Conservation (phyloP, 2,888 invertebrate genomes). For the Lordiphosa fenestrarum region DNA sequence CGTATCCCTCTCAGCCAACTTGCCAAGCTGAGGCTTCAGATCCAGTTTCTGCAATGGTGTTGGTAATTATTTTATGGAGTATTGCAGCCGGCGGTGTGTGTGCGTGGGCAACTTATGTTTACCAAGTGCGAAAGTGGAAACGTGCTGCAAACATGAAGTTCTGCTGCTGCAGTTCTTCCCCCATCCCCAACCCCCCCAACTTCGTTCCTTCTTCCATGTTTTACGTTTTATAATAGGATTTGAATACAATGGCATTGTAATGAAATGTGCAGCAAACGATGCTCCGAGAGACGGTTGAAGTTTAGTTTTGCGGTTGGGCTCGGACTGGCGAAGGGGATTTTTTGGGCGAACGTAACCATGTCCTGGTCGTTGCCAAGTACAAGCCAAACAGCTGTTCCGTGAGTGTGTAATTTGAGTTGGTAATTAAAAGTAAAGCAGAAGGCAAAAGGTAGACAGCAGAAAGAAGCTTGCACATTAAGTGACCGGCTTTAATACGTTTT, state of each 20-base stretch:
- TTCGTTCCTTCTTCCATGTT: conserved; percentile 42
- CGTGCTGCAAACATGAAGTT: conserved; percentile 72
- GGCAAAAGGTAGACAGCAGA: conserved; percentile 42
- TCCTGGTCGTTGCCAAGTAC: conserved; percentile 46
- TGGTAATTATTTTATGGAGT: conserved; percentile 71
- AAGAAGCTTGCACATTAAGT: conserved; percentile 54
- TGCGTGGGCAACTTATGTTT: conserved; percentile 70
- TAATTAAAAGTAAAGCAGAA: conserved; percentile 71
- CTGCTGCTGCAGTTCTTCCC: conserved; percentile 29
- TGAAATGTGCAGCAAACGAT: conserved; percentile 73
- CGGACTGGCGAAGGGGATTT: conserved; percentile 13
- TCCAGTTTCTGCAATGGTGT: conserved; percentile 44
- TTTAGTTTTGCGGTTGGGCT: conserved; percentile 62
- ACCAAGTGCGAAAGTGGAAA: conserved; percentile 74
- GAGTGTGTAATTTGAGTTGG: conserved; percentile 62
- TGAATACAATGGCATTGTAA: conserved; percentile 72
- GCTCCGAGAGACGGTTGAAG: conserved; percentile 50
- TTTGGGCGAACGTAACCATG: conserved; percentile 1
- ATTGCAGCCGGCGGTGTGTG: conserved; percentile 37
- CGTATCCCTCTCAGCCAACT: conserved; percentile 5
- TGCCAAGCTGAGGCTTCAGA: conserved; percentile 8
- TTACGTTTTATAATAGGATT: conserved; percentile 69
- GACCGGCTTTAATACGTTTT: conserved; percentile 33
- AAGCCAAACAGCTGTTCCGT: conserved; percentile 66
- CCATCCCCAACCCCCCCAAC: neutral